These are phyloP conservation scores for Syrphus vitripennis DNA, from an alignment of 2,888 invertebrate genomes.

Conservation along the genomic window DNA sequence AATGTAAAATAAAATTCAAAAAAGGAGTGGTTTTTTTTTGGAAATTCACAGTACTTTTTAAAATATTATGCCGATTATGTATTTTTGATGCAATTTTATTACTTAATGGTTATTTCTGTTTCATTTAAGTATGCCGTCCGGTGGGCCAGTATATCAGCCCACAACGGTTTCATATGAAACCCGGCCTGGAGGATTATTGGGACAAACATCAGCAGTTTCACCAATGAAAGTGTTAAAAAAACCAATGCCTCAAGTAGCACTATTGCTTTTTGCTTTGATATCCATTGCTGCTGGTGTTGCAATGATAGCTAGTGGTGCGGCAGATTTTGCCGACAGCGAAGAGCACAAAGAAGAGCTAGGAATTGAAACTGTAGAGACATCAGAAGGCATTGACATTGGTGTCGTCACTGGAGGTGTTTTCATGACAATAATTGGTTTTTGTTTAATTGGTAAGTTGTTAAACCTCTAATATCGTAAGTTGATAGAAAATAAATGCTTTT, in stretches of 20 bases:
- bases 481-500: not conserved
- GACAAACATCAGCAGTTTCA: conserved; percentile 76
- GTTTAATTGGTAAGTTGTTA: conserved; percentile 83
- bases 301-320: conserved; percentile 85
- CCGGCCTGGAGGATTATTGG: conserved; percentile 80
- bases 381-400: conserved; percentile 80
- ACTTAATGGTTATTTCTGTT: not conserved
- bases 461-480: not conserved
- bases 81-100: too few relatives aligned
- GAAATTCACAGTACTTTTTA: too few relatives aligned
- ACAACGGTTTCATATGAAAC: conserved; percentile 89
- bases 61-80: too few relatives aligned
- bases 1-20: too few relatives aligned
- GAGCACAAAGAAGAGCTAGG: conserved; percentile 78
- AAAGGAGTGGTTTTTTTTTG: too few relatives aligned
- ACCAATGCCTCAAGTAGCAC: conserved; percentile 75
- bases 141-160: conserved; percentile 89
- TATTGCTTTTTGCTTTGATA: conserved; percentile 76
- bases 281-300: conserved; percentile 81
- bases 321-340: conserved; percentile 83
- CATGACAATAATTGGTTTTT: conserved; percentile 84
- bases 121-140: conserved; percentile 84
- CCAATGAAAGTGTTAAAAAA: conserved; percentile 76
- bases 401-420: conserved; percentile 85
- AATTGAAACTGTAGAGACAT: conserved; percentile 72